A percentile compares a stretch with the other conserved stretches of the same genome.
Conservation (phyloP, 2,113 vertebrate genomes). For the Rhinoderma darwinii region DNA sequence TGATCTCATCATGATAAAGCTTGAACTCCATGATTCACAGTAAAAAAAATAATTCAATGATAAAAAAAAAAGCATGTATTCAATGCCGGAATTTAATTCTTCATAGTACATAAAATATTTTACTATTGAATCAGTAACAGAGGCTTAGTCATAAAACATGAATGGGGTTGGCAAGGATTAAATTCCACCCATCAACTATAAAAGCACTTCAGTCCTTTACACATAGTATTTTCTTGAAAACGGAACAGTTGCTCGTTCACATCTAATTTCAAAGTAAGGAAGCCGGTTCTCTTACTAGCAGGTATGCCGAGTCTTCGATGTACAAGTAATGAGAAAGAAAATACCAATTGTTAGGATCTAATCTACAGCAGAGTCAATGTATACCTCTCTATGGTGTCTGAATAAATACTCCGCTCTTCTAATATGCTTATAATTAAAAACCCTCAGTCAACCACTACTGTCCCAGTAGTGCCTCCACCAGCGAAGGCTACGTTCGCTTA, state of each 20-base stretch:
- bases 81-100: conserved; percentile 46
- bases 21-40: conserved; percentile 43
- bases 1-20: conserved; percentile 46
- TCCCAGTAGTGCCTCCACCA: too few relatives aligned
- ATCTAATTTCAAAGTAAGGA: not conserved
- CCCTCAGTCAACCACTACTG: too few relatives aligned
- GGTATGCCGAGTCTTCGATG: not conserved
- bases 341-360: too few relatives aligned
- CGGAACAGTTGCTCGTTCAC: conserved; percentile 8
- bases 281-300: not conserved
- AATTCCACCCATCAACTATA: conserved; percentile 43
- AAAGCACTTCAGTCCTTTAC: conserved; percentile 28
- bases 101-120: conserved; percentile 52
- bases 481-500: too few relatives aligned
- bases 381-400: too few relatives aligned
- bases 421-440: too few relatives aligned
- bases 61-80: conserved; percentile 39
- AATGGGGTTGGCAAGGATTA: conserved; percentile 55
- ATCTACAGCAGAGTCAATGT: too few relatives aligned
- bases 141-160: conserved; percentile 56
- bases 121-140: conserved; percentile 49
- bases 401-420: too few relatives aligned
- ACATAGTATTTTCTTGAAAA: conserved; percentile 9
- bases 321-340: not conserved
- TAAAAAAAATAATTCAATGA: not conserved